Evolutionary conservation across 1,140 invertebrate species (phyloP), one percentile per base, ranked within the genome.

Genomic region (Drosophila pachea): DNA sequence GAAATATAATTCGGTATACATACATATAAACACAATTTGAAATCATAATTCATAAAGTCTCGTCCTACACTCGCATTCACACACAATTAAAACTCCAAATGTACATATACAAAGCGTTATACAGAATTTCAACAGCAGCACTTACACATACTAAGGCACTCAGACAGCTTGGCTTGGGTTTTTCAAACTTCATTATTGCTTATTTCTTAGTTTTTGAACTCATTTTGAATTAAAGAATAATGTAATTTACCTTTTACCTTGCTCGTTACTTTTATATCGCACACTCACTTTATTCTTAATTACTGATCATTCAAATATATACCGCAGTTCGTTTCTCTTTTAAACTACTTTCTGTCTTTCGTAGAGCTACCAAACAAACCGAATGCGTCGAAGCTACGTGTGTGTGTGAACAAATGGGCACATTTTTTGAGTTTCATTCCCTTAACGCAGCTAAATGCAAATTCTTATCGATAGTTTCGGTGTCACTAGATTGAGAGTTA

Each of bases 91-190:
- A 64, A 64, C 50, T 63, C 40, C 61, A 63, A 48, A 63, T 29
- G 61, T 60, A 82, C 65, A 64, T 69, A 63, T 75, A 67, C 62
- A 86, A 73, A 86, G 79, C 79, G 79, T 83, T 84, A 86, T 84
- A 84, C 68, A 84, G 81, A 84, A 83, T 79, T 83, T 83, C 76
- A 83, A 83, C 72, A 79, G 73, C 65, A 72, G 55, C 78, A 82
- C 78, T 82, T 72, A 74, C 72, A 69, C 73, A 73, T 59, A 70
- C 59, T 60, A 40, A 50, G 49, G 76, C 72, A 82, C 68, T 64
- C 76, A 74, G 72, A 83, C 69, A 69, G 81, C 73, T 64, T 74
- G 79, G 77, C 79, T 84, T 83, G 79, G 81, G 68, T 76, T 22
- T 73, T 73, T 74, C 16, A 75, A 75, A 55, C 52, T 60, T 77